Base-by-base conservation (phyloP, 2,888 invertebrate genomes). In the Agrypnus murinus region DNA sequence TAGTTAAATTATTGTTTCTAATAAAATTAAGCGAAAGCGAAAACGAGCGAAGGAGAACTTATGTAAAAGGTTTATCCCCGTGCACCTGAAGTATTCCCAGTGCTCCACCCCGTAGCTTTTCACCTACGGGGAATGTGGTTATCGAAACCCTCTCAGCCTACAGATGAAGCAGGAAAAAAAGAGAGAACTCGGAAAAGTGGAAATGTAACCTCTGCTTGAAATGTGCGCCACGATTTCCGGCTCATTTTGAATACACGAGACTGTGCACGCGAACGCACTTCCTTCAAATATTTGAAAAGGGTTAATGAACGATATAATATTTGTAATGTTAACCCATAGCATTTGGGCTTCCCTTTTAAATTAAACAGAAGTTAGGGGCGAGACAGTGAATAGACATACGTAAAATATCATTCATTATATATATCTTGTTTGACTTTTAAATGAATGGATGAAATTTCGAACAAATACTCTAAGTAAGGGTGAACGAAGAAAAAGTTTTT, bases 1-100 rank as follows among this genome's bases (percentile, higher is more conserved):
- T 12, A 12, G 15, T 17, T 40, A 60, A 69, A 69, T 63, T 63
- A 63, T 63, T 62, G 63, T 69, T 69, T 45, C 12, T 55, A 63
- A 69, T 17, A 40, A 69, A 69, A 59, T 69, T 63, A 69, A 63
- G 19, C 40, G 60, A 67, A 59, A 57, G 17, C 32, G 45, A 58
- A 65, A 45, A 58, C 46, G 38, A 17, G 46, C n/a, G n/a, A 32
- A 31, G 48, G n/a, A 31, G 25, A 50, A 48, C 45, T 38, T 38
- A 63, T 31, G 32, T 45, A 15, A 19, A 12, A n/a, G 12, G 55
- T 31, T 12, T 31, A 57, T 45, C 43, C 53, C 15, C 12, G n/a
- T 15, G 31, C 62, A 65, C 57, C 65, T 65, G 45, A 65, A 65
- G 46, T 58, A 45, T 58, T 65, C 58, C 57, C 57, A 45, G 17